A percentile compares a stretch with the other conserved stretches of the same genome.
These are phyloP conservation scores for Macrophya alboannulata DNA, from an alignment of 2,888 invertebrate species.

Conservation along the genomic window DNA sequence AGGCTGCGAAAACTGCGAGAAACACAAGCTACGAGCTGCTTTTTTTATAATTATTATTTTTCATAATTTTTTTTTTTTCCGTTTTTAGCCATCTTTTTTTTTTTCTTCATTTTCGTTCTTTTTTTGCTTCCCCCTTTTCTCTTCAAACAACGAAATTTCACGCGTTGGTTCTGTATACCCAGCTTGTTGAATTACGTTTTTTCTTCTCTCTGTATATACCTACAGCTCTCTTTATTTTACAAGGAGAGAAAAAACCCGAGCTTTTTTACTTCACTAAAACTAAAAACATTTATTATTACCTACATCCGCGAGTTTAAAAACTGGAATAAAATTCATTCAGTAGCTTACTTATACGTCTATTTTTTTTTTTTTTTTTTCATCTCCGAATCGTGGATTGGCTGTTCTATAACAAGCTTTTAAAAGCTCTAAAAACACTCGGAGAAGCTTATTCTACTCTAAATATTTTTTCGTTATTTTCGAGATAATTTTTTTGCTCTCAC, in stretches of 20 bases:
- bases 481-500: no score
- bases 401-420: background rate
- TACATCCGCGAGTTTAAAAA: background rate
- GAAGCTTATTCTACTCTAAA: no score
- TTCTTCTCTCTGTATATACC: background rate
- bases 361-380: no score
- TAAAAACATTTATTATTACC: background rate
- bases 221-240: background rate
- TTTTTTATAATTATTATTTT: constrained; percentile 51
- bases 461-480: no score
- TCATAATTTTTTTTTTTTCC: constrained; percentile 42
- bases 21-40: constrained; percentile 49
- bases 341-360: background rate
- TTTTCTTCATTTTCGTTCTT: background rate
- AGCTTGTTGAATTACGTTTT: constrained; percentile 10
- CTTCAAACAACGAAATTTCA: background rate
- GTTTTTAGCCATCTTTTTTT: background rate
- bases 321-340: background rate
- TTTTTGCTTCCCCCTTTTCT: background rate
- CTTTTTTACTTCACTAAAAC: background rate
- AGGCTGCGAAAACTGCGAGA: background rate
- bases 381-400: background rate
- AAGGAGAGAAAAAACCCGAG: background rate
- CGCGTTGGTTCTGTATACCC: background rate
- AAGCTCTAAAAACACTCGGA: background rate